Base-by-base conservation (phyloP, 2,888 invertebrate species). In the Choreutis nemorana region DNA sequence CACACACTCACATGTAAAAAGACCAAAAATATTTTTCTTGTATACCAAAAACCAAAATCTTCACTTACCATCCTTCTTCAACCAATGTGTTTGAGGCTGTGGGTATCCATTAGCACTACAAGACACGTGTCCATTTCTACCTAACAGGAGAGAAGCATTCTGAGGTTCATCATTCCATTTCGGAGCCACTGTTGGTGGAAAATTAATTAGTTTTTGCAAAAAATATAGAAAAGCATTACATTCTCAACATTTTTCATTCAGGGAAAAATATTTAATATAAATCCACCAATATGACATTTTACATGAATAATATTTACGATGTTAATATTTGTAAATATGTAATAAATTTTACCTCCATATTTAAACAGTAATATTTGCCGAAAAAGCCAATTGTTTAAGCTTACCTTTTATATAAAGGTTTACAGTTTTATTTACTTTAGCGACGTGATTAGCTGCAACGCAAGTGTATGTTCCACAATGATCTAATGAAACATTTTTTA, bases 71-170 rank as follows among this genome's bases (percentile, higher is more conserved):
- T 87, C 84, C 54, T 87, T 88, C 57, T 88, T 88, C 45, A 87
- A 72, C 89, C 89, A 89, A 45, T 84, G 85, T 33, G 87, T 85
- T 48, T 83, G 82, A 1, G 91, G 91, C 48, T 85, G 83, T 2
- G 92, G 92, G 60, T 88, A 91, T n/a, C 92, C 92, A 44, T 86
- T 87, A 1, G 90, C 91, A 44, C 84, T 85, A 60, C 92, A 92
- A 32, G 87, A 85, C 48, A 91, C 82, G 40, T 86, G 83, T 21
- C 89, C 85, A 42, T 84, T 81, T 50, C 87, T 83, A 28, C 90
- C 90, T n/a, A 88, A 75, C 35, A 90, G 81, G 23, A 88, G 81
- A 18, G 88, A 87, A 14, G 86, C 83, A 55, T 91, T 89, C 46
- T 85, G 83, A 1, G 89, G 90, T 52, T 90, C 90, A 39, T 86